Evolutionary conservation across 2,888 invertebrate species (phyloP).

Genomic region (Dasypolia templi): DNA sequence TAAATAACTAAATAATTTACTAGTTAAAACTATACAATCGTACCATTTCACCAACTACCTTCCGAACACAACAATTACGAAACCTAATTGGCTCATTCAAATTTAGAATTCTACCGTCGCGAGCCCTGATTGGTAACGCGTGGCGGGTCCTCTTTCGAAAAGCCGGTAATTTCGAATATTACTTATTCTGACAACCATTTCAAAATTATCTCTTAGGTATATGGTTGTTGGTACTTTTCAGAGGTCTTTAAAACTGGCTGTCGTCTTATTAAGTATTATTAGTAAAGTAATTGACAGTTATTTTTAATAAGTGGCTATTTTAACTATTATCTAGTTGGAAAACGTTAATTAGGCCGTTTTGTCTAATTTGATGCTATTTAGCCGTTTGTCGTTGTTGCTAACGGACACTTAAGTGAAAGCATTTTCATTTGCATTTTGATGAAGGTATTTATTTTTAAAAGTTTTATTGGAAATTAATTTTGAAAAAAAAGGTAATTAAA

Average conservation of each 20-base stretch:
- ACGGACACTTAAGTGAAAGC: conserved; percentile 1
- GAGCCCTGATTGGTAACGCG: conserved; percentile 75
- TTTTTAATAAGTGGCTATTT: conserved; percentile 63
- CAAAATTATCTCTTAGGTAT: not conserved
- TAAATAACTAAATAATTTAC: conserved; percentile 40
- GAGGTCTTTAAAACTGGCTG: not conserved
- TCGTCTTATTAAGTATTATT: conserved; percentile 61
- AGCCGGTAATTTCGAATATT: conserved; percentile 57
- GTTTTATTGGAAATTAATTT: too few species aligned
- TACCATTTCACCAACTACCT: conserved; percentile 53
- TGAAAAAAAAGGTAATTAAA: too few species aligned
- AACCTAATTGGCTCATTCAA: conserved; percentile 78
- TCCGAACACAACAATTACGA: conserved; percentile 69
- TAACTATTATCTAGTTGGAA: conserved; percentile 58
- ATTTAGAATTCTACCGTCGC: conserved; percentile 74
- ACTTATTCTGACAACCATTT: conserved; percentile 23
- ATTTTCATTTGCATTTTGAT: conserved; percentile 7
- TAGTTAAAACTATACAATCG: conserved; percentile 54
- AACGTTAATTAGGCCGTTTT: conserved; percentile 54
- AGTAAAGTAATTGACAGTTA: conserved; percentile 58
- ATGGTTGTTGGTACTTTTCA: not conserved
- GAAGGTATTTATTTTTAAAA: not conserved
- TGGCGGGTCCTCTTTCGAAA: conserved; percentile 67
- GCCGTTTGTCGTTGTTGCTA: conserved; percentile 4
- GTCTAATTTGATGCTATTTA: conserved; percentile 57